Conservation (phyloP, 2,888 invertebrate species). For the Terebella lapidaria region DNA sequence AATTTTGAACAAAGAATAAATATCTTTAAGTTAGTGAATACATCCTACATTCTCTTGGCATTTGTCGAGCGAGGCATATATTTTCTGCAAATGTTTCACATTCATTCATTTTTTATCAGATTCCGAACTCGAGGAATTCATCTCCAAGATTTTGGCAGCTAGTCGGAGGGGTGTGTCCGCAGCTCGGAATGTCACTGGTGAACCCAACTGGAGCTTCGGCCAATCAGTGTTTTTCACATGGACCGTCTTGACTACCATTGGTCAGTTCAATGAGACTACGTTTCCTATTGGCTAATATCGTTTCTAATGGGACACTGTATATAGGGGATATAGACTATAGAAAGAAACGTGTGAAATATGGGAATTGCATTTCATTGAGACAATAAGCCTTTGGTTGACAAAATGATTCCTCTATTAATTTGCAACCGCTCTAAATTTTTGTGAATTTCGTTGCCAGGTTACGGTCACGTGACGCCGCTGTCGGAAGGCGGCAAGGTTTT, state of each 20-base stretch:
- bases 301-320: too few relatives aligned
- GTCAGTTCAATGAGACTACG: constrained; percentile 30
- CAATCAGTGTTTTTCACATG: constrained; percentile 83
- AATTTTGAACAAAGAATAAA: too few relatives aligned
- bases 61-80: too few relatives aligned
- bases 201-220: constrained; percentile 85
- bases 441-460: constrained; percentile 68
- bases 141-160: constrained; percentile 68
- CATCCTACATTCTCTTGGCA: too few relatives aligned
- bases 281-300: too few relatives aligned
- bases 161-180: constrained; percentile 75
- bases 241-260: constrained; percentile 81
- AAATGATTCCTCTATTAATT: too few relatives aligned
- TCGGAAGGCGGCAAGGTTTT: constrained; percentile 81
- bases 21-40: too few relatives aligned
- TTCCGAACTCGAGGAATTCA: constrained; percentile 67
- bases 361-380: too few relatives aligned
- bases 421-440: too few relatives aligned
- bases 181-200: constrained; percentile 66
- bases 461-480: constrained; percentile 82
- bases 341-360: too few relatives aligned
- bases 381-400: too few relatives aligned
- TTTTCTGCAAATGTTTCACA: background rate
- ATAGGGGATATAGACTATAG: too few relatives aligned
- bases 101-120: constrained; percentile 57